These are phyloP conservation scores for Gallinago jamesoni DNA, from an alignment of 2,113 vertebrate species.

Conservation along the genomic window DNA sequence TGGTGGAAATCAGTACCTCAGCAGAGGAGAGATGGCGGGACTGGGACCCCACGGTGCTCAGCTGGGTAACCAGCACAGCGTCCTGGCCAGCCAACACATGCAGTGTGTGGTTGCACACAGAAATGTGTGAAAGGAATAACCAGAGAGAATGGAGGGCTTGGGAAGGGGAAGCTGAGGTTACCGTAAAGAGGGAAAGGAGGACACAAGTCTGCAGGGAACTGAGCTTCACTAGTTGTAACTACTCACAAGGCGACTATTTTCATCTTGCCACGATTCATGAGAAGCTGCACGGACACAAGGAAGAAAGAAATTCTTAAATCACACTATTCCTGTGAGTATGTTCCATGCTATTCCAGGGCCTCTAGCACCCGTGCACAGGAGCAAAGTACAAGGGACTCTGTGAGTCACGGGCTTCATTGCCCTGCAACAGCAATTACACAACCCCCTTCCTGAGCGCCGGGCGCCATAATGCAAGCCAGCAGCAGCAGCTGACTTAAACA, in stretches of 20 bases:
- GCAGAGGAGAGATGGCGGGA: not conserved
- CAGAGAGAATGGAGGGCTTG: not conserved
- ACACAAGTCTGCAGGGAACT: not conserved
- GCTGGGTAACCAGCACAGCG: fast-evolving
- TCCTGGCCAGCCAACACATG: not conserved
- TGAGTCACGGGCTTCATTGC: not conserved
- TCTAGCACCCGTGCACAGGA: not conserved
- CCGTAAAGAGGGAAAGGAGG: not conserved
- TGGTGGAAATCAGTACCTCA: not conserved
- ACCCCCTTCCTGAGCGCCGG: not conserved
- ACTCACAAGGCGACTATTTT: not conserved
- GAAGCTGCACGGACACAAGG: not conserved
- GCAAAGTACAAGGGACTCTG: not conserved
- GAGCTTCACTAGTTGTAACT: not conserved
- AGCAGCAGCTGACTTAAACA: not conserved
- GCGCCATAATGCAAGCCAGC: not conserved
- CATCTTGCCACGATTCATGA: not conserved
- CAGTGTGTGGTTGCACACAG: too few species aligned
- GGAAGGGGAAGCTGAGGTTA: conserved; percentile 8
- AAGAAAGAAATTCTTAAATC: not conserved
- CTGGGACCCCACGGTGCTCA: not conserved
- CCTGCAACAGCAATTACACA: not conserved
- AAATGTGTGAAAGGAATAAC: not conserved
- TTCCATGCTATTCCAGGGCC: not conserved
- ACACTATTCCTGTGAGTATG: not conserved